Evolutionary conservation across 2,113 vertebrate species (phyloP).

Genomic region (Vidua macroura): DNA sequence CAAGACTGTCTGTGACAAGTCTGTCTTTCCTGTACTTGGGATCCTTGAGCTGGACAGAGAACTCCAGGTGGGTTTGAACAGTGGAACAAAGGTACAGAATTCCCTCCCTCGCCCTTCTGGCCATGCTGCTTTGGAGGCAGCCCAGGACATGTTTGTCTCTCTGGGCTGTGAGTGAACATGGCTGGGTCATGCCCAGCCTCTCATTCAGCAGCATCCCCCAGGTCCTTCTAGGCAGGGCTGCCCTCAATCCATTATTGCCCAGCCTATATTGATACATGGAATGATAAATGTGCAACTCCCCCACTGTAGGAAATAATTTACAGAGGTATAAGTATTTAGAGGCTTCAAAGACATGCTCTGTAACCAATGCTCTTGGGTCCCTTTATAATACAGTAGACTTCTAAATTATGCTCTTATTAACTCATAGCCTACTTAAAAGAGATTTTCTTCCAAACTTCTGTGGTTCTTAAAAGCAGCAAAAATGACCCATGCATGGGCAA

Average conservation of each 20-base stretch:
- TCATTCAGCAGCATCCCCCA: background rate
- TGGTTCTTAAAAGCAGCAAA: background rate
- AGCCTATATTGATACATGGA: background rate
- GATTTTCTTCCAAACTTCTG: background rate
- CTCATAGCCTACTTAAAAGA: background rate
- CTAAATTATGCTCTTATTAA: background rate
- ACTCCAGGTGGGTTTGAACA: background rate
- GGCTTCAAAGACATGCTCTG: accelerated
- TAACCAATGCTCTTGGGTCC: background rate
- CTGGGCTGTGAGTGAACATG: accelerated
- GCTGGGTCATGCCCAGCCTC: background rate
- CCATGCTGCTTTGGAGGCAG: accelerated
- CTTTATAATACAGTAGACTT: background rate
- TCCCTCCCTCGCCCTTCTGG: accelerated
- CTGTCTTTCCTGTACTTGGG: background rate
- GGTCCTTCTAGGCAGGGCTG: background rate
- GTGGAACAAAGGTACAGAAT: background rate
- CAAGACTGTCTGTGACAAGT: background rate
- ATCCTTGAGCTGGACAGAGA: background rate
- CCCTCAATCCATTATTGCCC: background rate
- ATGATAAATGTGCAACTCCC: background rate
- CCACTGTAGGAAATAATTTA: background rate
- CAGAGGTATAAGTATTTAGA: background rate
- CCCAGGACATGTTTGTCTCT: accelerated
- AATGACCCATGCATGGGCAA: background rate